Conservation (phyloP, 92 coral and sea anemone species). For the Diadumene lineata region DNA sequence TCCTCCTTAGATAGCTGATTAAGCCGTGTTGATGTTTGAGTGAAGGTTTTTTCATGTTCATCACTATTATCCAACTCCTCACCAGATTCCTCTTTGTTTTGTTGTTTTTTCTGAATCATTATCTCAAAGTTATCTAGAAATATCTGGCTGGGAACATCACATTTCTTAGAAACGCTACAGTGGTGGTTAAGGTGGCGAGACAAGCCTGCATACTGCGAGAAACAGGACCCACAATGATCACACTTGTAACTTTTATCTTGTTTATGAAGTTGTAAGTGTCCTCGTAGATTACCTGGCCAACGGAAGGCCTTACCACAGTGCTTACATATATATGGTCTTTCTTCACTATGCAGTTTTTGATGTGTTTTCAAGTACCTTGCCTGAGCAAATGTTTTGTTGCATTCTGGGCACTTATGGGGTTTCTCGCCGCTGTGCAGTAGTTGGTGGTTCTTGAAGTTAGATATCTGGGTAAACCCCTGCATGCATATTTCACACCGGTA, state of each 20-base stretch:
- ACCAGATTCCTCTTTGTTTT: neutral
- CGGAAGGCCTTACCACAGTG: constrained; percentile 3
- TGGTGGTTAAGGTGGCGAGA: neutral
- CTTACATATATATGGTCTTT: neutral
- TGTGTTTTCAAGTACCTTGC: neutral
- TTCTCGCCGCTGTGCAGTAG: constrained; percentile 3
- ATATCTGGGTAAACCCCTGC: neutral
- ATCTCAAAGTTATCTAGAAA: neutral
- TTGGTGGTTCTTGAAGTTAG: neutral
- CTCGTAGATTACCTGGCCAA: neutral
- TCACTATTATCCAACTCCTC: neutral
- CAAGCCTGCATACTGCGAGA: neutral
- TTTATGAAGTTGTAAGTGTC: neutral
- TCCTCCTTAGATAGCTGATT: neutral
- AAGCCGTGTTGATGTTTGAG: neutral
- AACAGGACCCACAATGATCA: neutral
- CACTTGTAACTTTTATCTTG: neutral
- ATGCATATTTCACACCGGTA: neutral
- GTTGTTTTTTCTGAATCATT: neutral
- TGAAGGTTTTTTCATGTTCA: neutral
- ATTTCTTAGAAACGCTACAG: neutral
- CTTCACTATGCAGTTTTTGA: neutral
- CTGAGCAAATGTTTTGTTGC: constrained; percentile 6
- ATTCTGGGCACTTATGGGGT: neutral
- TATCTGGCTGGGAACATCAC: neutral